Evolutionary conservation across 1,140 invertebrate genomes (phyloP).

Genomic region (Lepidurus couesii): DNA sequence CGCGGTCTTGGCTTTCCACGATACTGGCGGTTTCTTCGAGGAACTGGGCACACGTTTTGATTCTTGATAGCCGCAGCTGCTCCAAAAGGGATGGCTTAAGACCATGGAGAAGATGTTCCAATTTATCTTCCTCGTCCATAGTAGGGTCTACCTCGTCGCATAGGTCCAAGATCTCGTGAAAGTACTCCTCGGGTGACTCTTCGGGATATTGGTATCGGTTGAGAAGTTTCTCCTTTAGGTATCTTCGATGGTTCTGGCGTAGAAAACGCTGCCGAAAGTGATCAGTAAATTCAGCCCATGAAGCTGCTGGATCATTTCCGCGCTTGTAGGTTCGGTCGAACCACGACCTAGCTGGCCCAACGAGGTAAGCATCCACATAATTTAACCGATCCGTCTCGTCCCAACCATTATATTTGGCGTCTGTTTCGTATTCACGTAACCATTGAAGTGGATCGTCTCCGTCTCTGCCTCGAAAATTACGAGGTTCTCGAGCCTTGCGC

Average conservation of each 20-base stretch:
- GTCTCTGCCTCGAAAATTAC: neutral
- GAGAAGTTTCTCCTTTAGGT: neutral
- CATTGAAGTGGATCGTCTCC: constrained; percentile 10
- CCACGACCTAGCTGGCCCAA: constrained; percentile 8
- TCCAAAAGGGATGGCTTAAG: constrained; percentile 11
- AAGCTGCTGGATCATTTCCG: neutral
- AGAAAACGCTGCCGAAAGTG: neutral
- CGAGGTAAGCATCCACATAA: neutral
- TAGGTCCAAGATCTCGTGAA: neutral
- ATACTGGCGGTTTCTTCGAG: constrained; percentile 6
- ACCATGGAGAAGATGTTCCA: neutral
- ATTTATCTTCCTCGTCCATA: constrained; percentile 20
- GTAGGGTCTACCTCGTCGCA: neutral
- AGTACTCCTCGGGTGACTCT: neutral
- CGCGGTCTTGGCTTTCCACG: neutral
- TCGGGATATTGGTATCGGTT: neutral
- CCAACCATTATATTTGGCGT: neutral
- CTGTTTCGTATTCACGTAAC: neutral
- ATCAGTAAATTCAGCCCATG: neutral
- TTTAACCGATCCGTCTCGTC: neutral
- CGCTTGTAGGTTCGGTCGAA: neutral
- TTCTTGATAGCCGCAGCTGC: neutral
- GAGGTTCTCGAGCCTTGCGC: neutral
- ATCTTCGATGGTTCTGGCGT: neutral
- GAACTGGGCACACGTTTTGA: neutral